phyloP scores from a whole-genome alignment of 2,797 vertebrate species.

The Pachyuromys duprasi region DNA sequence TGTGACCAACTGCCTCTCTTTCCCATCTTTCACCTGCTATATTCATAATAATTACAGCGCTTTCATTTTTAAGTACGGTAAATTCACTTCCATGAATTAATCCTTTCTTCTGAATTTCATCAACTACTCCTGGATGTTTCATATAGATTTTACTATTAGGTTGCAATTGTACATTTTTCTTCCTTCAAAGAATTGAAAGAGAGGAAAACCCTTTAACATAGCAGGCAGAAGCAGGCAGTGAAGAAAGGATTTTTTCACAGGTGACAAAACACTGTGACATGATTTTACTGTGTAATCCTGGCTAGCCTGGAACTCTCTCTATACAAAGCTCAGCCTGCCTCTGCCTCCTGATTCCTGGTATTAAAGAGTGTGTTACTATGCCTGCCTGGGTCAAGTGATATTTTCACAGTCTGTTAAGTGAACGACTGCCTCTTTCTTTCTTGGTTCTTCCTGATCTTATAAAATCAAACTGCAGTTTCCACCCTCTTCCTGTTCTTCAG shows the following conservation, averaged over 20 bases:
- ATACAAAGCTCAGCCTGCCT: not conserved
- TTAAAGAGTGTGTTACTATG: not conserved
- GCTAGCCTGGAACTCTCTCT: not conserved
- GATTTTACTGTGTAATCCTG: not conserved
- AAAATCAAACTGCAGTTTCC: not conserved
- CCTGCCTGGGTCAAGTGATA: not conserved
- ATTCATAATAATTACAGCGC: not conserved
- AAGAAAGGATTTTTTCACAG: not conserved
- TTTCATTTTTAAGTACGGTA: not conserved
- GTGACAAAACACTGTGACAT: not conserved
- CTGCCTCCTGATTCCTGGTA: not conserved
- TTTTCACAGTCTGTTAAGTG: not conserved
- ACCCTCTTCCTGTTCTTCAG: not conserved
- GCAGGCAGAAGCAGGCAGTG: not conserved
- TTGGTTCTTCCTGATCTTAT: not conserved
- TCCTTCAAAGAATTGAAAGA: not conserved
- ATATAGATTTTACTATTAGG: not conserved
- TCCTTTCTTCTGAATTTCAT: not conserved
- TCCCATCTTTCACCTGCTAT: not conserved
- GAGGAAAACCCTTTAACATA: not conserved
- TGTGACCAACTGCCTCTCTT: not conserved
- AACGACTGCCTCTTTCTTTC: not conserved
- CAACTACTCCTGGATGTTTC: not conserved
- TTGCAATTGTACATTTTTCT: not conserved
- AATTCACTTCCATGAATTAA: not conserved